phyloP scores from a whole-genome alignment of 2,888 invertebrate genomes.

The Rhamnusium bicolor region DNA sequence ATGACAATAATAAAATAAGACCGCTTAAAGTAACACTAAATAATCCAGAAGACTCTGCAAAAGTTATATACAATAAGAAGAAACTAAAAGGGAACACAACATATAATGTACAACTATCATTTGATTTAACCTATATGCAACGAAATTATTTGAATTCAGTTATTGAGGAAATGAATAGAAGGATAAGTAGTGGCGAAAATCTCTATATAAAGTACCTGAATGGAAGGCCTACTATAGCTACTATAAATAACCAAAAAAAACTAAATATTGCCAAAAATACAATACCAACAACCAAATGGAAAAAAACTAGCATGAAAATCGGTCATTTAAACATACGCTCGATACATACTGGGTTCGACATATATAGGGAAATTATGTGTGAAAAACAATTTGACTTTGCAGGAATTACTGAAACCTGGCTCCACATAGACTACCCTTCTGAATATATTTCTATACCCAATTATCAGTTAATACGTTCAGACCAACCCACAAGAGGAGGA shows the following conservation, averaged over 20 bases:
- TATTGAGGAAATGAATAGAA: not conserved
- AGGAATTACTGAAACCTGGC: not conserved
- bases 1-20: not conserved
- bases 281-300: no score
- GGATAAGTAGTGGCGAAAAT: not conserved
- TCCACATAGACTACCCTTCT: not conserved
- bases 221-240: not conserved
- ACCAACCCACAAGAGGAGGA: not conserved
- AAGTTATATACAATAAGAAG: not conserved
- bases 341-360: not conserved
- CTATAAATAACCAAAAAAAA: not conserved
- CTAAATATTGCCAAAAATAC: no score
- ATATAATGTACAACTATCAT: not conserved
- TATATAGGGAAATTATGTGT: not conserved
- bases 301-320: no score
- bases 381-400: not conserved
- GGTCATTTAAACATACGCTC: not conserved
- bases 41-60: not conserved
- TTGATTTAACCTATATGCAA: not conserved
- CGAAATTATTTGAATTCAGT: not conserved
- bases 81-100: not conserved
- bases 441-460: not conserved
- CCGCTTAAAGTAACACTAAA: not conserved
- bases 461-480: not conserved
- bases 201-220: not conserved